Conservation (phyloP, 2,113 vertebrate species). For the Atractosteus spatula region DNA sequence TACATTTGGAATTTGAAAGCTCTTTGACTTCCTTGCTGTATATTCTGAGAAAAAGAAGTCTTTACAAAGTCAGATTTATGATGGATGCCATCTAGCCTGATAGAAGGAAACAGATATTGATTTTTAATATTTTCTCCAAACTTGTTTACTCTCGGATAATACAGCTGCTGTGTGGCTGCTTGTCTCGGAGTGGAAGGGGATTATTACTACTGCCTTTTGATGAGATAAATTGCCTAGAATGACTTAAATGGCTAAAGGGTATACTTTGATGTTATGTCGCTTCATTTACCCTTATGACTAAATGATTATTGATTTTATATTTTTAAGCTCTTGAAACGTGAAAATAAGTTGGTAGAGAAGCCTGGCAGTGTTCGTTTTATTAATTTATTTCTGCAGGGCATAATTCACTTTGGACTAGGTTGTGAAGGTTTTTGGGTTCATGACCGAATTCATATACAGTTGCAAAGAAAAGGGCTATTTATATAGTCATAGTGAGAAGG, state of each 20-base stretch:
- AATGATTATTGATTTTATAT: slow-evolving; percentile 97
- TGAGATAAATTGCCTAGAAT: slow-evolving; percentile 82
- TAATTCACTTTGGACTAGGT: slow-evolving; percentile 75
- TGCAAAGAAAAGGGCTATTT: slow-evolving; percentile 82
- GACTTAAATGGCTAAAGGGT: slow-evolving; percentile 83
- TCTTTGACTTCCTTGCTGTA: background rate
- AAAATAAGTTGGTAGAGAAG: slow-evolving; percentile 79
- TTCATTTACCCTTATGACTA: slow-evolving; percentile 92
- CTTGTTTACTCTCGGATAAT: slow-evolving; percentile 84
- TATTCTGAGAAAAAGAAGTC: slow-evolving; percentile 41
- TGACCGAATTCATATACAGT: slow-evolving; percentile 77
- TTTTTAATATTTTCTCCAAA: slow-evolving; percentile 87
- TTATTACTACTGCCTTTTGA: slow-evolving; percentile 81
- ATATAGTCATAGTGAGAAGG: slow-evolving; percentile 82
- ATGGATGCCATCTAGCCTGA: slow-evolving; percentile 79
- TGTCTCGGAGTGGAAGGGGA: slow-evolving; percentile 74
- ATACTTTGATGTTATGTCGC: slow-evolving; percentile 83
- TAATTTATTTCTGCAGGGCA: slow-evolving; percentile 87
- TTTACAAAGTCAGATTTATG: slow-evolving; percentile 75
- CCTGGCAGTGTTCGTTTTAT: slow-evolving; percentile 76
- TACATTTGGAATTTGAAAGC: slow-evolving; percentile 21
- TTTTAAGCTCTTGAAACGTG: slow-evolving; percentile 83
- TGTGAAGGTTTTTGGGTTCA: slow-evolving; percentile 76
- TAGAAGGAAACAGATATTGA: slow-evolving; percentile 89
- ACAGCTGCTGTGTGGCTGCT: slow-evolving; percentile 69